Conservation (phyloP, 2,797 vertebrate genomes). For the Galago senegalensis region DNA sequence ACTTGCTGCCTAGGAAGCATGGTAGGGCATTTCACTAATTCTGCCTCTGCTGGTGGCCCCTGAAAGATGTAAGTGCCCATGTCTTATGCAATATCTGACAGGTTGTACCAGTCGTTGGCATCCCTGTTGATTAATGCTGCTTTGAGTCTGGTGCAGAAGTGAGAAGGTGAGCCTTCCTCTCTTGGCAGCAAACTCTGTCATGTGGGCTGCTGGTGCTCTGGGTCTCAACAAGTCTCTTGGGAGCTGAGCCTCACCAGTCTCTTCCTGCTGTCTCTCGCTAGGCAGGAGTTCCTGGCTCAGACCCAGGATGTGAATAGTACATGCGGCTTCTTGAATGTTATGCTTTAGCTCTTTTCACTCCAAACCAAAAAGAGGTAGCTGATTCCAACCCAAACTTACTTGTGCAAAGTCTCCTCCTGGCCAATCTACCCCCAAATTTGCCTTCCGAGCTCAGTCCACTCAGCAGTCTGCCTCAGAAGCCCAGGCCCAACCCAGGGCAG, state of each 20-base stretch:
- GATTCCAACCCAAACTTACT: neutral
- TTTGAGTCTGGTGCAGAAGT: neutral
- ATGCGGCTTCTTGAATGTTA: neutral
- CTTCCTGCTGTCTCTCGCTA: neutral
- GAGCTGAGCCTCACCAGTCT: neutral
- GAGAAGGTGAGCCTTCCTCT: neutral
- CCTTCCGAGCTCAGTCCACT: neutral
- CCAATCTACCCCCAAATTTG: neutral
- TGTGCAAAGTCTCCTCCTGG: neutral
- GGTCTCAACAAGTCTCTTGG: neutral
- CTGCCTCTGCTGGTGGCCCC: neutral
- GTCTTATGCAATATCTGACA: neutral
- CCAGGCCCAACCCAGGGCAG: neutral
- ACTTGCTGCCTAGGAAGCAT: neutral
- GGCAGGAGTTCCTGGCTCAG: neutral
- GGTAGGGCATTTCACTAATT: neutral
- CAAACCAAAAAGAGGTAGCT: neutral
- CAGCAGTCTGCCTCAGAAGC: neutral
- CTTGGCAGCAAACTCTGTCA: neutral
- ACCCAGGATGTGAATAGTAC: neutral
- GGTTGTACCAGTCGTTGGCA: neutral
- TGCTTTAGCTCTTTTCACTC: conserved; percentile 16
- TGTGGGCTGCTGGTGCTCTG: neutral
- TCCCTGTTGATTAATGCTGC: neutral
- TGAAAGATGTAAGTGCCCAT: neutral